phyloP scores from a whole-genome alignment of 92 coral and sea anemone species.

The Virgularia gustaviana region DNA sequence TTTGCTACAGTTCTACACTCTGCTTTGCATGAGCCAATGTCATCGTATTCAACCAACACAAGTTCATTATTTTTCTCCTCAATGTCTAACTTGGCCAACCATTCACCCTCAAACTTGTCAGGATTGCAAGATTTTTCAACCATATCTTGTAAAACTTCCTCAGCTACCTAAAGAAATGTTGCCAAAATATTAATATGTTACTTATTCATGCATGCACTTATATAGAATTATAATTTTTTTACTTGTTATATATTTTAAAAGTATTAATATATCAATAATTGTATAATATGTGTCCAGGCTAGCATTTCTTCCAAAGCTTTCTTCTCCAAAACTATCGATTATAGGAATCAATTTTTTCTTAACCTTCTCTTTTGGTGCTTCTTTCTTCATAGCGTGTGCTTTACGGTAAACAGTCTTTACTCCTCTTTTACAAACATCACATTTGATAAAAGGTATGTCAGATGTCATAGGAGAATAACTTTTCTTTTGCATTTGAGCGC shows the following conservation, averaged over 20 bases:
- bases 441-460: constrained; percentile 72
- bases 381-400: constrained; percentile 75
- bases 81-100: constrained; percentile 88
- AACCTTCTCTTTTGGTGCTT: constrained; percentile 63
- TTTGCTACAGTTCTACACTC: constrained; percentile 93
- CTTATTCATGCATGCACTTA: not conserved
- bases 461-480: constrained; percentile 67
- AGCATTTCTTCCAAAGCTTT: no score
- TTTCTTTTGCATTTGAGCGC: constrained; percentile 38
- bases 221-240: not conserved
- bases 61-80: constrained; percentile 59
- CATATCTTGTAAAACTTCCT: constrained; percentile 81
- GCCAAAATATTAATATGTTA: not conserved
- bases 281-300: no score
- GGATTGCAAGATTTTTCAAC: constrained; percentile 93
- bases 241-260: not conserved
- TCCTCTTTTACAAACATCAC: constrained; percentile 93
- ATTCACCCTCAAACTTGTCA: constrained; percentile 87
- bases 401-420: constrained; percentile 71
- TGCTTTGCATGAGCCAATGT: constrained; percentile 70
- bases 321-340: no score
- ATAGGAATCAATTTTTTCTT: no score
- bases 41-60: constrained; percentile 60
- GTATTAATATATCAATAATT: no score
- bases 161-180: constrained; percentile 62